Conservation (phyloP, 2,113 vertebrate species). For the Struthio camelus region DNA sequence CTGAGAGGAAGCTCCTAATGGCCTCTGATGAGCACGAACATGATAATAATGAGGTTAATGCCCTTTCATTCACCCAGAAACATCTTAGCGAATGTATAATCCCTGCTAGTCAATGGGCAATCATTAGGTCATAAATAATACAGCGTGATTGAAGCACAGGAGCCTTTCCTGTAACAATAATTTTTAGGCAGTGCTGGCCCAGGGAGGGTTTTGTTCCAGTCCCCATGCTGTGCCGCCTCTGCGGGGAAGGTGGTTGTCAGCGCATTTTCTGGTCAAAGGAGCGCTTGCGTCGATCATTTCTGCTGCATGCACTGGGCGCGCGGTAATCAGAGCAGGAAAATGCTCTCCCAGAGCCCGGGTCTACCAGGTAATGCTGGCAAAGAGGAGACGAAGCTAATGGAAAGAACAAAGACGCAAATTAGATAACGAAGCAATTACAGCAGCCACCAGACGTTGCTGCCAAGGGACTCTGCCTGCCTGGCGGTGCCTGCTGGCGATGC, state of each 20-base stretch:
- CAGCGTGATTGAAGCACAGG: neutral
- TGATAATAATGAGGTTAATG: conserved; percentile 50
- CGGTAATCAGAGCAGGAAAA: neutral
- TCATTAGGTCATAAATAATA: conserved; percentile 63
- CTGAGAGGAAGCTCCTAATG: neutral
- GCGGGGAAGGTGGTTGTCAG: neutral
- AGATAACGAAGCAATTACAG: neutral
- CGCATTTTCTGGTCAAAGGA: neutral
- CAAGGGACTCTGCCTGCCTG: neutral
- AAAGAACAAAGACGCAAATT: neutral
- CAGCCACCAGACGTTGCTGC: neutral
- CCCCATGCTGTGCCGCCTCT: neutral
- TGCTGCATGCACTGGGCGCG: neutral
- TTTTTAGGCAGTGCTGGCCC: neutral
- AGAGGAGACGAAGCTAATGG: neutral
- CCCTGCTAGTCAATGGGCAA: conserved; percentile 28
- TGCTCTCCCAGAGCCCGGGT: neutral
- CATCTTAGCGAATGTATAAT: conserved; percentile 21
- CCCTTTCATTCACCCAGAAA: conserved; percentile 57
- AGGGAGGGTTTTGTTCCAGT: neutral
- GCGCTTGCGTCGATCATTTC: neutral
- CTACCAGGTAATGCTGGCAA: neutral
- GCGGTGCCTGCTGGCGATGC: neutral
- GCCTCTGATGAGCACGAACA: neutral
- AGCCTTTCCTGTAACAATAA: conserved; percentile 4